phyloP scores from a whole-genome alignment of 2,797 vertebrate genomes.

The Danionella dracula region DNA sequence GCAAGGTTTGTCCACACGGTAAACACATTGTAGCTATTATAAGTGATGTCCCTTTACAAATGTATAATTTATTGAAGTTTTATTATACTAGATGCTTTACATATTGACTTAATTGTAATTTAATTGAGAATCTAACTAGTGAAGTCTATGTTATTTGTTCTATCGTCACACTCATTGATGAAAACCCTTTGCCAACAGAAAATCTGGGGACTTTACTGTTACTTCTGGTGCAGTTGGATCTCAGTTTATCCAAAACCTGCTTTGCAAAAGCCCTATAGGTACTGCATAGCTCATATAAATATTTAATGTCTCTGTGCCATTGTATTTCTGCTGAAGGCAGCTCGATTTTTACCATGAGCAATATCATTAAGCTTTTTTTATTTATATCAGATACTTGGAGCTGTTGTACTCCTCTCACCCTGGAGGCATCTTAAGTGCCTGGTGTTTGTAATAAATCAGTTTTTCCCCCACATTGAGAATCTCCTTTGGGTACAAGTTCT shows the following conservation, averaged over 20 bases:
- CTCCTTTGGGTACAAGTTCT: constrained; percentile 49
- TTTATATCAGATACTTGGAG: constrained; percentile 69
- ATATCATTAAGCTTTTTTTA: constrained; percentile 78
- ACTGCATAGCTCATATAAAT: constrained; percentile 69
- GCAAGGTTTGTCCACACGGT: too few species aligned
- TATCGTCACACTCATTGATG: too few species aligned
- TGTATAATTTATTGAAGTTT: too few species aligned
- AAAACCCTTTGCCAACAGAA: too few species aligned
- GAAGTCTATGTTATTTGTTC: too few species aligned
- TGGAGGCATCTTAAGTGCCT: constrained; percentile 44
- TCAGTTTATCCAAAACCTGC: constrained; percentile 43
- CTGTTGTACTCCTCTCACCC: constrained; percentile 35
- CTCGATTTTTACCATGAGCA: constrained; percentile 70
- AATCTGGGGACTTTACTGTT: constrained; percentile 1
- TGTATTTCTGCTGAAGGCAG: constrained; percentile 77
- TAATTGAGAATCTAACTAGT: too few species aligned
- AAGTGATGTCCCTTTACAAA: too few species aligned
- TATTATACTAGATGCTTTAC: too few species aligned
- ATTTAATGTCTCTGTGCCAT: constrained; percentile 65
- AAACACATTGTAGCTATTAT: too few species aligned
- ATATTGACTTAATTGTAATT: too few species aligned
- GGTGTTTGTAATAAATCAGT: constrained; percentile 55
- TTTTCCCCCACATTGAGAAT: constrained; percentile 37
- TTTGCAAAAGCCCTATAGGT: constrained; percentile 48
- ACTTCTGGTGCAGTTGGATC: constrained; percentile 36